A percentile compares a stretch with the other conserved stretches of the same genome.
Evolutionary conservation across 2,113 vertebrate genomes (phyloP).

Genomic region (Rousettus leschenaultii): DNA sequence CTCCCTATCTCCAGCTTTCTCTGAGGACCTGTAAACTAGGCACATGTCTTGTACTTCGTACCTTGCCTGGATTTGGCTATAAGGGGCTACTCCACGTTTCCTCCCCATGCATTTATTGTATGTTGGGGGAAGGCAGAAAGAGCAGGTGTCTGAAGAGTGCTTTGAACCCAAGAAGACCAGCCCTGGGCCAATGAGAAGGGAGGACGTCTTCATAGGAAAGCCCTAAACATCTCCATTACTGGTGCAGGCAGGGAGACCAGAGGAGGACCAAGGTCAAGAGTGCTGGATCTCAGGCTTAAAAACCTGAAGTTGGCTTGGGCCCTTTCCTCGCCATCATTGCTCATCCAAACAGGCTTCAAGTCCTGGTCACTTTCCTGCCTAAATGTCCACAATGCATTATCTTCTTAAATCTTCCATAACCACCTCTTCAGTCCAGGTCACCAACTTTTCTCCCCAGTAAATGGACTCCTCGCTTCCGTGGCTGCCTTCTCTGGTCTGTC

Average conservation of each 20-base stretch:
- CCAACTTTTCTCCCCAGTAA: not conserved
- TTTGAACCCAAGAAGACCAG: not conserved
- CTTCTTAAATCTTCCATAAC: not conserved
- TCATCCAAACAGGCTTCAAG: not conserved
- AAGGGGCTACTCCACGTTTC: not conserved
- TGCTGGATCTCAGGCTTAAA: not conserved
- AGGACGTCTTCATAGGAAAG: not conserved
- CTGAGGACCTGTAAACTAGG: not conserved
- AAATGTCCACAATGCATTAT: not conserved
- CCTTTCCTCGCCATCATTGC: not conserved
- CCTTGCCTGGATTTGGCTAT: not conserved
- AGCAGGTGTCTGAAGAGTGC: not conserved
- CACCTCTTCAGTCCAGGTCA: not conserved
- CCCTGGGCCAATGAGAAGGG: not conserved
- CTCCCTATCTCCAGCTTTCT: not conserved
- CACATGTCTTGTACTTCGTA: not conserved
- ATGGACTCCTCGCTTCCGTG: not conserved
- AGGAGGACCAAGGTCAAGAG: not conserved
- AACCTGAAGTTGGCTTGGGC: not conserved
- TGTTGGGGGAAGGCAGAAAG: not conserved
- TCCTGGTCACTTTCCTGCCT: not conserved
- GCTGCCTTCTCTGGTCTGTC: not conserved
- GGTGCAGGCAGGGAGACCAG: not conserved
- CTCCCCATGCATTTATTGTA: not conserved
- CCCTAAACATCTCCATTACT: not conserved